A percentile compares a stretch with the other conserved stretches of the same genome.
Conservation (phyloP, 1,140 invertebrate genomes). For the Drosophila pectinifera region DNA sequence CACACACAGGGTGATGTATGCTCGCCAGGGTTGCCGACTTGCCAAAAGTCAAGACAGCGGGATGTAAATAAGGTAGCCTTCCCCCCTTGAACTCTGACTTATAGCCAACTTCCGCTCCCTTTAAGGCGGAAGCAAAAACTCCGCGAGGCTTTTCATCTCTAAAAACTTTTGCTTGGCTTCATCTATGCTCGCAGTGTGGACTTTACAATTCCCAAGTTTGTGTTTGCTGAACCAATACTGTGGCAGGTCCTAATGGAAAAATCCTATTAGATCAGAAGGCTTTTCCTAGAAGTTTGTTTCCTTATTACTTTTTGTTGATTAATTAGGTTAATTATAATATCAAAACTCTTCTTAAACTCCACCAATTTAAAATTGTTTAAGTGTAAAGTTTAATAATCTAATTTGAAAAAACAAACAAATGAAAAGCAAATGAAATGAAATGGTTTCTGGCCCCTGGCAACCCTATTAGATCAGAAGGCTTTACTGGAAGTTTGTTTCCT, state of each 20-base stretch:
- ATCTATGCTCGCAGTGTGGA: too few species aligned
- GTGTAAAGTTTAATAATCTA: conserved; percentile 1
- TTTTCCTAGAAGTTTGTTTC: neutral
- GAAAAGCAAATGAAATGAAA: neutral
- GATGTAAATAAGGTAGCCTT: conserved; percentile 2
- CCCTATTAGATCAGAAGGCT: neutral
- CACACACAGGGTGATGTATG: conserved; percentile 33
- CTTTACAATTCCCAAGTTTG: neutral
- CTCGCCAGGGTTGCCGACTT: conserved; percentile 32
- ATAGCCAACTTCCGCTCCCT: neutral
- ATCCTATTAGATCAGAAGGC: neutral
- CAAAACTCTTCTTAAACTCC: too few species aligned
- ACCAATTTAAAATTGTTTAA: neutral
- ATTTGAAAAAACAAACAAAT: neutral
- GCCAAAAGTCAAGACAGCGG: conserved; percentile 14
- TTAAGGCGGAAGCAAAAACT: neutral
- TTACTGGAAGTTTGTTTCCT: neutral
- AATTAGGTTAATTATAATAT: too few species aligned
- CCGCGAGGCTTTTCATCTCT: conserved; percentile 5
- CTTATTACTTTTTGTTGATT: neutral
- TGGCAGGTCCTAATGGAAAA: too few species aligned
- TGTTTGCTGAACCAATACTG: neutral
- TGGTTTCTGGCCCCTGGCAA: conserved; percentile 6
- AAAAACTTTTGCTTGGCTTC: neutral
- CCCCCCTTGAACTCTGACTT: conserved; percentile 1